A percentile compares a stretch with the other conserved stretches of the same genome.
phyloP scores from a whole-genome alignment of 2,113 vertebrate genomes.

The Corydoras maculifer region DNA sequence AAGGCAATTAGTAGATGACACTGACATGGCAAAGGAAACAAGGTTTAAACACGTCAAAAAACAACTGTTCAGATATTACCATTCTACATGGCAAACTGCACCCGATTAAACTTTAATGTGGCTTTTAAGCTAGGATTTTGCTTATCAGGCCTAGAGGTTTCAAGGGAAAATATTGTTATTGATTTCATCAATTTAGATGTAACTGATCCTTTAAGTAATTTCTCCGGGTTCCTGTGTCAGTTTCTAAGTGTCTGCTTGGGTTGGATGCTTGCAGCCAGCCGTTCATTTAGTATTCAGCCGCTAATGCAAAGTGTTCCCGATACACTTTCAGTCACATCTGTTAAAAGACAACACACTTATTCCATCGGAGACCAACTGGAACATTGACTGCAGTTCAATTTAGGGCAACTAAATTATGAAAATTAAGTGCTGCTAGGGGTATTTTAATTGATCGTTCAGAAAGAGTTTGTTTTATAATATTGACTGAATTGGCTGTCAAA shows the following conservation, averaged over 20 bases:
- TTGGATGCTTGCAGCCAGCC: conserved; percentile 61
- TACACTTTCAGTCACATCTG: conserved; percentile 74
- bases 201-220: conserved; percentile 90
- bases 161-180: conserved; percentile 97
- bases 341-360: conserved; percentile 71
- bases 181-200: conserved; percentile 92
- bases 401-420: conserved; percentile 69
- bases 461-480: conserved; percentile 71
- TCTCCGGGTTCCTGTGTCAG: conserved; percentile 72
- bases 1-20: conserved; percentile 80
- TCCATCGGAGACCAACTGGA: conserved; percentile 63
- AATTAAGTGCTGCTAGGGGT: conserved; percentile 75
- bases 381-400: conserved; percentile 52
- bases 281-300: conserved; percentile 77
- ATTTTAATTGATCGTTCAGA: conserved; percentile 68
- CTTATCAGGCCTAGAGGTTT: conserved; percentile 78
- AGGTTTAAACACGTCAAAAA: conserved; percentile 78
- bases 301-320: conserved; percentile 76
- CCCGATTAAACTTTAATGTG: conserved; percentile 95
- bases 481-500: conserved; percentile 60
- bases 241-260: conserved; percentile 73
- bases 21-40: conserved; percentile 77
- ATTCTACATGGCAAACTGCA: conserved; percentile 82
- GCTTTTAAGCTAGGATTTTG: conserved; percentile 82
- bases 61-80: conserved; percentile 94